Base-by-base conservation (phyloP, 1,140 invertebrate species). In the Drosophila tani region DNA sequence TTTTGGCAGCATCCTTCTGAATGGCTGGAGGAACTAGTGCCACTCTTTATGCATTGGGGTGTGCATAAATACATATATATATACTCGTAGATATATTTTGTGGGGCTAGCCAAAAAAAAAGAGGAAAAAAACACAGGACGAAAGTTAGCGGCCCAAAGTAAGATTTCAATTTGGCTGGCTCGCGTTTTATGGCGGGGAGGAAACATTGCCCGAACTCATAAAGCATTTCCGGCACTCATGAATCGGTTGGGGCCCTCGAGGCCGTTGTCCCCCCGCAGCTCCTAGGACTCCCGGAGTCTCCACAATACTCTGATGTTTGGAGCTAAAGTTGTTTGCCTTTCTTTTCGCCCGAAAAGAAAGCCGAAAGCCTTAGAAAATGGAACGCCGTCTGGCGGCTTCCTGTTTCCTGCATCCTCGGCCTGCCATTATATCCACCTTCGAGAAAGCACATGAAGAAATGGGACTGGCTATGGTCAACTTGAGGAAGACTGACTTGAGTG, bases 201-300 rank as follows among this genome's bases (percentile, higher is more conserved):
- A 86, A 86, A 82, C 80, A 78, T 64, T 70, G 83, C 69, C 66
- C 66, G 79, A 64, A 76, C 71, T 87, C 85, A 87, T 87, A 87
- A 87, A 87, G 77, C 84, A 90, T 84, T 87, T 88, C 84, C 84
- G 82, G 84, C 84, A 87, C 84, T 87, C 85, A 78, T 81, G 82
- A 84, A 78, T 81, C 82, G 82, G 47, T 66, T 85, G 82, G 45
- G 53, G 21, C 69, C 40, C 67, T 73, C 46, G 67, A 35, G 69
- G 66, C 53, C 58, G 51, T 73, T 73, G 67, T 71, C 19, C 69
- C 65, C 53, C 35, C 35, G 27, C 41, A 35, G 27, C 24, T 41
- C 35, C 66, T 17, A 35, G 27, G 19, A 41, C 40, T 60, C 40
- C 57, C 9, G 57, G 38, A 55, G 59, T 38, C 55, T n/a, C 50